These are phyloP conservation scores for Plestiodon gilberti DNA, from an alignment of 2,113 vertebrate genomes.

Conservation along the genomic window DNA sequence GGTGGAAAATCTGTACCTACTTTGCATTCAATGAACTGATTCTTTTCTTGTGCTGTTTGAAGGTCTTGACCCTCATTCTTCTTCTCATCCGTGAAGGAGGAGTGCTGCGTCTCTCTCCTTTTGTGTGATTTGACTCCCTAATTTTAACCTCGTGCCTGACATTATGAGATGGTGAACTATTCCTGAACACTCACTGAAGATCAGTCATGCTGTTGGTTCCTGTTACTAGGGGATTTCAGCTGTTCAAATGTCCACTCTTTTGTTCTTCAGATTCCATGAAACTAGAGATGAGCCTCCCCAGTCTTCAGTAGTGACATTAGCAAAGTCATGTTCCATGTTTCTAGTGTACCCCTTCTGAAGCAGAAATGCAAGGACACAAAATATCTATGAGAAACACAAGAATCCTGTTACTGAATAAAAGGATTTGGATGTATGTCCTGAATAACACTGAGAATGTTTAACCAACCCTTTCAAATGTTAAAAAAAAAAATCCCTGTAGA, in stretches of 20 bases:
- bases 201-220: not conserved
- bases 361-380: not conserved
- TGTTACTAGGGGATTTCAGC: not conserved
- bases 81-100: not conserved
- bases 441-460: not conserved
- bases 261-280: fast-evolving
- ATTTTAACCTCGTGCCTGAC: conserved; percentile 25
- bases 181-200: conserved; percentile 25
- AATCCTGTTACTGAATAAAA: fast-evolving
- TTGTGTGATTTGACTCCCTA: not conserved
- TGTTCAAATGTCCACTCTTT: not conserved
- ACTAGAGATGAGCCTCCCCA: not conserved
- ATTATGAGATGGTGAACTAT: not conserved
- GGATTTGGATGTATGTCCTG: not conserved
- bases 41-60: conserved; percentile 30
- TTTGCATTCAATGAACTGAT: conserved; percentile 61
- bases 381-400: not conserved
- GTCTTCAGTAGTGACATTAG: not conserved
- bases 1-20: conserved; percentile 31
- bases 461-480: not conserved
- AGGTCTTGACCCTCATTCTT: conserved; percentile 38
- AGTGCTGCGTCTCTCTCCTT: not conserved
- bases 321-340: not conserved
- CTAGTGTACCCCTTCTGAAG: not conserved
- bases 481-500: not conserved